These are phyloP conservation scores for Aphidius gifuensis DNA, from an alignment of 1,140 invertebrate genomes.

Conservation along the genomic window DNA sequence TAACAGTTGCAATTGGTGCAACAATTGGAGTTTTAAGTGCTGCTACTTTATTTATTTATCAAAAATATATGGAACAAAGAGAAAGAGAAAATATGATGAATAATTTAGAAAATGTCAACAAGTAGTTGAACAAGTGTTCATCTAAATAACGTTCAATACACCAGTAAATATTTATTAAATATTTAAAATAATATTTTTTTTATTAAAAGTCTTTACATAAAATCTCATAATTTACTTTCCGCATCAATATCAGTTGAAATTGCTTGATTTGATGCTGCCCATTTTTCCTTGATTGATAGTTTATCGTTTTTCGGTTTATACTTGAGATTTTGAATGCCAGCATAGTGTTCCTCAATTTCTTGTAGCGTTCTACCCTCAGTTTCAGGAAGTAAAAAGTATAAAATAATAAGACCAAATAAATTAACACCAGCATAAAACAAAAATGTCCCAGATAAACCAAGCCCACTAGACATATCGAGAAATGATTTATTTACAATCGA, in stretches of 20 bases:
- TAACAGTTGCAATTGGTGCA: conserved; percentile 50
- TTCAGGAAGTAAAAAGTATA: conserved; percentile 67
- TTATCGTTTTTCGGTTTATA: conserved; percentile 39
- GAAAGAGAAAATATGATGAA: conserved; percentile 53
- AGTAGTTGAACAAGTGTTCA: neutral
- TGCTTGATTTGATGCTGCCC: conserved; percentile 45
- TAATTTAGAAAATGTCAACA: conserved; percentile 41
- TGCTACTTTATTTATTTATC: conserved; percentile 62
- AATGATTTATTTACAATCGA: conserved; percentile 73
- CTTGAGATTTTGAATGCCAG: conserved; percentile 57
- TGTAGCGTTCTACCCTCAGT: conserved; percentile 78
- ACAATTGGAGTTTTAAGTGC: conserved; percentile 63
- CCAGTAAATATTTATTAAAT: no score
- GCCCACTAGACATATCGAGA: conserved; percentile 59
- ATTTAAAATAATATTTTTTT: no score
- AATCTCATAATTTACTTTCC: conserved; percentile 44
- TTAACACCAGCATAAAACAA: conserved; percentile 65
- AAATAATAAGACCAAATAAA: conserved; percentile 60
- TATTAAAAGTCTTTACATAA: no score
- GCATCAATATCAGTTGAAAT: conserved; percentile 39
- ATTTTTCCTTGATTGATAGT: conserved; percentile 43
- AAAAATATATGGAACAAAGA: conserved; percentile 61
- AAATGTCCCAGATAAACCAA: conserved; percentile 68
- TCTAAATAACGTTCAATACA: no score
- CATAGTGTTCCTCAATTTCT: conserved; percentile 70